Evolutionary conservation across 1,140 invertebrate genomes (phyloP).

Genomic region (Hyles vespertilio): DNA sequence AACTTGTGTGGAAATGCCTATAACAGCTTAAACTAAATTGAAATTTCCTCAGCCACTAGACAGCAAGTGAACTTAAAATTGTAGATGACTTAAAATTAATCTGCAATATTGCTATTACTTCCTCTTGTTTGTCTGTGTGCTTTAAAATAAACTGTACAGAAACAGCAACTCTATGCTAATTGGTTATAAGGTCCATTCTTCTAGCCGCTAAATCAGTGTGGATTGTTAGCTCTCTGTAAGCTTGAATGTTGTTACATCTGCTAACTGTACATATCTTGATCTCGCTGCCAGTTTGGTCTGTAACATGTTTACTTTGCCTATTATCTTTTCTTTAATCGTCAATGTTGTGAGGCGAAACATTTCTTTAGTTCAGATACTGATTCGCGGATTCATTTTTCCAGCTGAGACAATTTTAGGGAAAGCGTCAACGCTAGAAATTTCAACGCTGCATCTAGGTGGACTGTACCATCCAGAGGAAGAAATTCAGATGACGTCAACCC

Average conservation of each 20-base stretch:
- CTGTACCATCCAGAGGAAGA: constrained; percentile 86
- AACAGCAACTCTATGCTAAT: constrained; percentile 12
- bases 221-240: constrained; percentile 9
- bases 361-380: not conserved
- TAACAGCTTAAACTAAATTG: too few relatives aligned
- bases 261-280: constrained; percentile 16
- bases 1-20: too few relatives aligned
- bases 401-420: constrained; percentile 87
- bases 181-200: constrained; percentile 6
- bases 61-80: not conserved
- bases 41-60: too few relatives aligned
- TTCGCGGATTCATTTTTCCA: constrained; percentile 55
- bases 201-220: constrained; percentile 6
- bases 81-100: constrained; percentile 18
- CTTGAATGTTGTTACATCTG: constrained; percentile 15
- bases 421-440: constrained; percentile 85
- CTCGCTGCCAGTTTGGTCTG: constrained; percentile 26
- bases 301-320: constrained; percentile 40
- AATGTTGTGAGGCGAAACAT: constrained; percentile 57
- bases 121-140: too few relatives aligned
- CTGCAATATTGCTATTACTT: constrained; percentile 5
- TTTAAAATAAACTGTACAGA: too few relatives aligned
- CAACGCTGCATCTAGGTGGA: constrained; percentile 86
- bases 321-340: constrained; percentile 53
- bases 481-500: constrained; percentile 82